Conservation (phyloP, 2,113 vertebrate genomes). For the Nerophis ophidion region DNA sequence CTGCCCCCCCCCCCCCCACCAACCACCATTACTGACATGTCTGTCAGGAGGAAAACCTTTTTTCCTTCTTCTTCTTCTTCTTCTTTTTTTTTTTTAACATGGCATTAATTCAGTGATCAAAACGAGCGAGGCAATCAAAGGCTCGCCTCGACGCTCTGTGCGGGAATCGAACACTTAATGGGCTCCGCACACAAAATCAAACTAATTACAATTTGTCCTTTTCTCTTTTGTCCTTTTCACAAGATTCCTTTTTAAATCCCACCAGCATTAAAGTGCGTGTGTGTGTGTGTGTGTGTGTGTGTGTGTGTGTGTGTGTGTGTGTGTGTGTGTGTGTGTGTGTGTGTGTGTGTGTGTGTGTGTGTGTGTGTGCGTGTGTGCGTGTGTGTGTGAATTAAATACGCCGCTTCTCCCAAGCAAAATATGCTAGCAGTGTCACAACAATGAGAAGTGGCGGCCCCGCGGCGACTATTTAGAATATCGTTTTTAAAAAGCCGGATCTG, state of each 20-base stretch:
- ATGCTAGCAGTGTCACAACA: constrained; percentile 63
- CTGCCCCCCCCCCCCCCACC: constrained; percentile 29
- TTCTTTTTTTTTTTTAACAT: constrained; percentile 13
- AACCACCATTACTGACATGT: constrained; percentile 13
- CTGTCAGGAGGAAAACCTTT: constrained; percentile 5
- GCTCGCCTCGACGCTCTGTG: constrained; percentile 28
- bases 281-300: constrained; percentile 10
- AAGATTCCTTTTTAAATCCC: constrained; percentile 54
- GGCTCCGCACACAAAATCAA: constrained; percentile 54
- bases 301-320: not conserved
- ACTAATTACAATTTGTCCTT: constrained; percentile 67
- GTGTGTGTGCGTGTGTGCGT: not conserved
- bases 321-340: constrained; percentile 27
- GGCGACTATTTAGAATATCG: constrained; percentile 69
- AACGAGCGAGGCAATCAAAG: constrained; percentile 50
- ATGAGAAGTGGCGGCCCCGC: constrained; percentile 65
- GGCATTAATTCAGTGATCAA: constrained; percentile 47
- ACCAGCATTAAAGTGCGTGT: constrained; percentile 10
- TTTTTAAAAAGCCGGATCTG: constrained; percentile 71
- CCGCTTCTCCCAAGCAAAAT: constrained; percentile 65
- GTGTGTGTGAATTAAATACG: constrained; percentile 65
- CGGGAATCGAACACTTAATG: constrained; percentile 53
- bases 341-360: constrained; percentile 12
- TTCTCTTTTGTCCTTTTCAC: constrained; percentile 64
- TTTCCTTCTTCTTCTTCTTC: not conserved